Conservation (phyloP, 1,140 invertebrate species). For the Frieseomelitta varia region DNA sequence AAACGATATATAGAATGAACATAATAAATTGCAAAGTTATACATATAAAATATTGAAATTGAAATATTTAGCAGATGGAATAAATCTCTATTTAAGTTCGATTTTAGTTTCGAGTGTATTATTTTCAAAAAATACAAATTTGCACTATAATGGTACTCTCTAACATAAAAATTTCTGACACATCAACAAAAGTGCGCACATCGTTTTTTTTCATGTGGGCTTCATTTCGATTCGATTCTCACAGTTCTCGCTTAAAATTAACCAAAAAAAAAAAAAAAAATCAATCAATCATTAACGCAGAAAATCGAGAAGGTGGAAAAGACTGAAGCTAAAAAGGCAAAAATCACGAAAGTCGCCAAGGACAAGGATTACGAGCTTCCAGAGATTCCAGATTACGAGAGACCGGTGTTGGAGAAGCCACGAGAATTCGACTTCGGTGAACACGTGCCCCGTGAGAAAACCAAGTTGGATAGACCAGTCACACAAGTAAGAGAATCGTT, state of each 20-base stretch:
- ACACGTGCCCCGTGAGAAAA: conserved; percentile 74
- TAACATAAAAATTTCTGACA: neutral
- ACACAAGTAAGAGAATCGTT: conserved; percentile 70
- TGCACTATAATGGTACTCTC: too few relatives aligned
- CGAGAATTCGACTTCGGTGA: conserved; percentile 80
- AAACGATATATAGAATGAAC: too few relatives aligned
- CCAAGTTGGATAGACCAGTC: conserved; percentile 76
- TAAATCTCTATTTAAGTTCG: too few relatives aligned
- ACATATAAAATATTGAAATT: too few relatives aligned
- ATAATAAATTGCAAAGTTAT: too few relatives aligned
- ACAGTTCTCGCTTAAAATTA: neutral
- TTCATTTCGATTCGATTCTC: neutral
- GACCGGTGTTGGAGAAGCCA: conserved; percentile 86
- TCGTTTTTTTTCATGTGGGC: neutral
- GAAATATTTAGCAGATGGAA: too few relatives aligned
- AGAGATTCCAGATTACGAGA: conserved; percentile 89
- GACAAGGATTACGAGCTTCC: conserved; percentile 85
- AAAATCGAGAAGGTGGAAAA: conserved; percentile 79
- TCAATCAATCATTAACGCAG: conserved; percentile 51
- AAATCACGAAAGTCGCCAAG: conserved; percentile 78
- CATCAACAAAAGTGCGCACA: neutral
- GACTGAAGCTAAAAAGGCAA: conserved; percentile 74
- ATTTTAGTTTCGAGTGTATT: too few relatives aligned
- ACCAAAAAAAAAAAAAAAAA: neutral
- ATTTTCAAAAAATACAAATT: too few relatives aligned